Percentiles rank a stretch among this genome's conserved stretches.
Evolutionary conservation across 2,888 invertebrate species (phyloP).

Genomic region (Agriopis leucophaearia): DNA sequence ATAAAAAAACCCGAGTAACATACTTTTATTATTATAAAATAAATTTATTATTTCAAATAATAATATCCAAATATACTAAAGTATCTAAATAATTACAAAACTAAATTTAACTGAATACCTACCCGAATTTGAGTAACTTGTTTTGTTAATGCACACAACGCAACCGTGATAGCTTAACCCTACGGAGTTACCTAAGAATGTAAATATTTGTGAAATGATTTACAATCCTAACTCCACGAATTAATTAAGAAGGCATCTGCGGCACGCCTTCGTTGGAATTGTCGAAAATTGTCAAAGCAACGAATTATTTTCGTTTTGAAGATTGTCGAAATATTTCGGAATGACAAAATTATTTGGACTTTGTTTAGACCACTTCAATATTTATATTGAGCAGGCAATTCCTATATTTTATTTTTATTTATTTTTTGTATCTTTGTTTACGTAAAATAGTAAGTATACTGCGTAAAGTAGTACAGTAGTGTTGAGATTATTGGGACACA

Average conservation of each 20-base stretch:
- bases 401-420: too few relatives aligned
- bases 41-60: too few relatives aligned
- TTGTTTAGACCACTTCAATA: neutral
- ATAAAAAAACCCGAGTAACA: too few relatives aligned
- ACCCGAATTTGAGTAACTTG: neutral
- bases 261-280: conserved; percentile 36
- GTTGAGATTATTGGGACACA: too few relatives aligned
- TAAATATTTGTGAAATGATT: conserved; percentile 41
- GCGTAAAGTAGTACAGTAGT: too few relatives aligned
- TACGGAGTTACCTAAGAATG: conserved; percentile 17
- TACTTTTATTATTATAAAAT: too few relatives aligned
- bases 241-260: conserved; percentile 39
- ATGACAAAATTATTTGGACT: conserved; percentile 5
- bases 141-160: conserved; percentile 6
- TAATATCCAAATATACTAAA: too few relatives aligned
- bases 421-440: too few relatives aligned
- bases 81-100: too few relatives aligned
- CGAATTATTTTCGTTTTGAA: conserved; percentile 60
- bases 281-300: conserved; percentile 51
- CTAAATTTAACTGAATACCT: too few relatives aligned
- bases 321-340: conserved; percentile 58
- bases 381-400: neutral
- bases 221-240: conserved; percentile 38
- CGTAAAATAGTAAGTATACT: too few relatives aligned
- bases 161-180: conserved; percentile 13